Conservation (phyloP, 2,888 invertebrate genomes). For the Marasmarcha lunaedactyla region DNA sequence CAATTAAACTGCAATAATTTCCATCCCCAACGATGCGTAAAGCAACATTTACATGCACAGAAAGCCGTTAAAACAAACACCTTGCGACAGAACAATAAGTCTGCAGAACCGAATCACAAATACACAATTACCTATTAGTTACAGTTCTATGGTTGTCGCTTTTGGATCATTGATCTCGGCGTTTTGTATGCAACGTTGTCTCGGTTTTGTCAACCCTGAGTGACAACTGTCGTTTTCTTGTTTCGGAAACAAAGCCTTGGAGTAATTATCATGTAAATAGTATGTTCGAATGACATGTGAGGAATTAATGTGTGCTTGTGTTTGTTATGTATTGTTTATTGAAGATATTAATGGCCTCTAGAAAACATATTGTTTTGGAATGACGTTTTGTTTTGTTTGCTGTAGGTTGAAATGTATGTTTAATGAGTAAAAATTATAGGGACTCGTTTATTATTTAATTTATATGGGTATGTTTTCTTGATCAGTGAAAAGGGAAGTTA, state of each 20-base stretch:
- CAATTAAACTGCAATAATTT: too few relatives aligned
- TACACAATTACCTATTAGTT: conserved; percentile 14
- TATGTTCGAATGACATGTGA: background rate
- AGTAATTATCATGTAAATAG: background rate
- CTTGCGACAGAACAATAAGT: conserved; percentile 12
- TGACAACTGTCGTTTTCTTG: conserved; percentile 12
- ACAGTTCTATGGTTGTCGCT: conserved; percentile 15
- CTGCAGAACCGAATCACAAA: conserved; percentile 15
- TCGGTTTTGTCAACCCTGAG: background rate
- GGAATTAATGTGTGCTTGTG: conserved; percentile 2
- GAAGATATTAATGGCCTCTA: conserved; percentile 23
- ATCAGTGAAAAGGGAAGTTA: too few relatives aligned
- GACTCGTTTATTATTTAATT: too few relatives aligned
- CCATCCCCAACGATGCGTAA: too few relatives aligned
- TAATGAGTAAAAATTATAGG: too few relatives aligned
- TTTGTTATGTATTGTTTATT: conserved; percentile 18
- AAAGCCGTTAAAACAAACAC: conserved; percentile 16
- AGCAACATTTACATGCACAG: conserved; percentile 15
- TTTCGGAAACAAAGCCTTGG: background rate
- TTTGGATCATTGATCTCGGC: background rate
- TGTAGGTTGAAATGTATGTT: too few relatives aligned
- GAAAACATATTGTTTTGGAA: too few relatives aligned
- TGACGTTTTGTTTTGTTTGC: too few relatives aligned
- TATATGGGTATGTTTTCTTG: too few relatives aligned
- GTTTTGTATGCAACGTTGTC: conserved; percentile 6